Conservation (phyloP, 35 echinoderm and acorn worm species). For the Apostichopus parvimensis region DNA sequence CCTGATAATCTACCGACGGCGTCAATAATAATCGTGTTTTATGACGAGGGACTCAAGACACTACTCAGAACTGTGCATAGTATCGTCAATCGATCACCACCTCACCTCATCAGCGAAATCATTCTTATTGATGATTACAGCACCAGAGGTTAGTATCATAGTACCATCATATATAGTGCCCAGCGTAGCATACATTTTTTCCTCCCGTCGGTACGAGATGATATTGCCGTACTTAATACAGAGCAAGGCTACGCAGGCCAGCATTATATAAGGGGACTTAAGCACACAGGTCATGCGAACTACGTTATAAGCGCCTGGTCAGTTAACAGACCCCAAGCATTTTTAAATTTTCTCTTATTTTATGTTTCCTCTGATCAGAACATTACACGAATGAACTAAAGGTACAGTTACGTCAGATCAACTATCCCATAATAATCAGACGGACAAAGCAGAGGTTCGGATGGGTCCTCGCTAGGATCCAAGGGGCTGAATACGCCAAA, state of each 20-base stretch:
- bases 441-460: constrained; percentile 60
- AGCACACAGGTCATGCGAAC: too few relatives aligned
- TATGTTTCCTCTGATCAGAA: constrained; percentile 15
- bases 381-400: constrained; percentile 59
- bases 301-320: too few relatives aligned
- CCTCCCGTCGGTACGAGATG: too few relatives aligned
- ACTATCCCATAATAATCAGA: constrained; percentile 56
- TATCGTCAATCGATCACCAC: constrained; percentile 75
- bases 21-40: constrained; percentile 76
- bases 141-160: constrained; percentile 64
- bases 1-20: constrained; percentile 63
- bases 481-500: constrained; percentile 55
- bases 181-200: too few relatives aligned
- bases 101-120: constrained; percentile 71
- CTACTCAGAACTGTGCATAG: constrained; percentile 84
- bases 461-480: constrained; percentile 63
- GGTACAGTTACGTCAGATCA: constrained; percentile 40
- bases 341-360: neutral
- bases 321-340: too few relatives aligned
- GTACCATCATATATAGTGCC: too few relatives aligned
- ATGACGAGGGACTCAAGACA: constrained; percentile 78
- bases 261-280: too few relatives aligned
- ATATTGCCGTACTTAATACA: too few relatives aligned
- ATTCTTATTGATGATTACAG: constrained; percentile 84
- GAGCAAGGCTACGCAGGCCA: too few relatives aligned